Evolutionary conservation across 2,888 invertebrate species (phyloP), one percentile per base, ranked within the genome.

Genomic region (Latheticus oryzae): DNA sequence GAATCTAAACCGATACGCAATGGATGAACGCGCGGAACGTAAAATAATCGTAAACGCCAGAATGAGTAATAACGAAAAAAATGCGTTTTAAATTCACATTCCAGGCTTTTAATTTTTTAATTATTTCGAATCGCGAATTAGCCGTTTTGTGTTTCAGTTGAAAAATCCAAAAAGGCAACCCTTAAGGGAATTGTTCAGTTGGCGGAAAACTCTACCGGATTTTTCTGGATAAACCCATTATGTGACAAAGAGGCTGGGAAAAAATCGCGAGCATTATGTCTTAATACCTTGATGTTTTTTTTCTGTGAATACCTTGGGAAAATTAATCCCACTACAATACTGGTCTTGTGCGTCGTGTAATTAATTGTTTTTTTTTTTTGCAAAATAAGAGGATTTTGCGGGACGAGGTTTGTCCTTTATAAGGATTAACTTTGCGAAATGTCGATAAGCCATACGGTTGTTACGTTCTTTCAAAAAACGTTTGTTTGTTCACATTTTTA

Each of bases 381-480:
- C n/a, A n/a, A 42, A 35, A 33, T 43, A 56, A 56, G 43, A 42
- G 56, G 50, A 56, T 56, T 53, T 45, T 28, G 32, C 37, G 28
- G 33, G 26, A 47, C 30, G 30, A 8, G 30, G 17, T 21, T 13
- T 21, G 26, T 48, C 48, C 48, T 48, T 38, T 13, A 24, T 35
- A 40, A 15, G 38, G 55, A 55, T 55, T 55, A 55, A 38, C 48
- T 51, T 59, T 60, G 42, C 45, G 58, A 51, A 50, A 60, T 54
- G 48, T 53, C 51, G 53, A 58, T 56, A 59, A 52, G 56, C 56
- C 48, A 30, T 48, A 45, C 42, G 35, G 32, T 13, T n/a, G 42
- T 33, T 13, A 24, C 42, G 9, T 8, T 5, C 16, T 21, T 55
- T 52, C 12, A 30, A 48, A n/a, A 16, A 16, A 17, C 23, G 8